Base-by-base conservation (phyloP, 1,140 invertebrate genomes). In the Panagrolaimus sp. region DNA sequence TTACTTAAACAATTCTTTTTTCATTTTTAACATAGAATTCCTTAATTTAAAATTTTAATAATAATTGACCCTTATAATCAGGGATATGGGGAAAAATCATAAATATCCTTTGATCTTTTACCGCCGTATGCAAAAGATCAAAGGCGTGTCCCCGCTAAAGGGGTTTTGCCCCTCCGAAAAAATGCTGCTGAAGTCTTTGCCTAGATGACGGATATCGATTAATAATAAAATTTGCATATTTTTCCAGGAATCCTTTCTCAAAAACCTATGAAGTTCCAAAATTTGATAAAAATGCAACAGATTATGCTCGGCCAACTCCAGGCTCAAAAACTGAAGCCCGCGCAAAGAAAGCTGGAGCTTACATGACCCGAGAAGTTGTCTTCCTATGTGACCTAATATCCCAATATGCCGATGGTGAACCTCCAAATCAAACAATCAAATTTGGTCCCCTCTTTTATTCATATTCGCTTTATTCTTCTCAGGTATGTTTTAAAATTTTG, bases 371-470 rank as follows among this genome's bases (percentile, higher is more conserved):
- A 28, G 71, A 73, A 52, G 47, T 73, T 63, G 66, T 73, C n/a
- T 73, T 73, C 21, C 58, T 73, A n/a, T 73, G 72, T 46, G 72
- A 73, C 63, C 73, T 68, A n/a, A 73, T 73, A 14, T 55, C 65
- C 15, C 28, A 65, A 46, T 43, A 65, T 43, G 47, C 70, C 14
- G 63, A 26, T 21, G 68, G 68, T 17, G 48, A 46, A 21, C 70
- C 70, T 9, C 68, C 68, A 10, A 65, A 71, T 32, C 44, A 43
- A 21, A 43, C 38, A 55, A 66, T 72, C 24, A 72, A 72, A 46
- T 72, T 72, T 67, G 71, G 71, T 8, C 63, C 68, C 10, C 48
- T 72, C 12, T 71, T 70, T 43, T 70, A 71, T 44, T 47, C 67
- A 38, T 71, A 71, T 58, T 45, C 45, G 24, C 58, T 48, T 26